These are phyloP conservation scores for Chymomyza caudatula DNA, from an alignment of 2,888 invertebrate genomes.

Conservation along the genomic window DNA sequence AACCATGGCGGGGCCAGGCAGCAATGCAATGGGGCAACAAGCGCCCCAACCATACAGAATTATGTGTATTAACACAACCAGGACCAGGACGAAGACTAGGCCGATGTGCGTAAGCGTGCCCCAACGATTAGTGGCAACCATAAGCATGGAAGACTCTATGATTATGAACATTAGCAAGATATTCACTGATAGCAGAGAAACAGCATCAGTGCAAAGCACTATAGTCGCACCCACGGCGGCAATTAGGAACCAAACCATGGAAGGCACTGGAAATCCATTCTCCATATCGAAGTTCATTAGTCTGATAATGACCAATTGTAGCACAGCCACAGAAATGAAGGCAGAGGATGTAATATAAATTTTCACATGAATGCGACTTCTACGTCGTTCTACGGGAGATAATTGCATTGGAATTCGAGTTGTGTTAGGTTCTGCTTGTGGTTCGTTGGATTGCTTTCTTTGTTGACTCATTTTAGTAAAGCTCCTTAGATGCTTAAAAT, in stretches of 20 bases:
- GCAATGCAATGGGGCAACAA: conserved; percentile 19
- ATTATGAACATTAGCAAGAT: conserved; percentile 27
- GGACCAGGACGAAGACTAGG: background rate
- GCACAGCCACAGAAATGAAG: background rate
- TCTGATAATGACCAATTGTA: conserved; percentile 10
- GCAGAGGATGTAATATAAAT: background rate
- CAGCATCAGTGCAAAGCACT: conserved; percentile 20
- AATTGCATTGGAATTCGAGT: background rate
- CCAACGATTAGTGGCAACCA: conserved; percentile 24
- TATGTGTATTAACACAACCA: background rate
- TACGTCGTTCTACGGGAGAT: background rate
- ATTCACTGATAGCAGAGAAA: conserved; percentile 33
- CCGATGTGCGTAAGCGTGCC: accelerated
- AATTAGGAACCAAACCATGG: conserved; percentile 30
- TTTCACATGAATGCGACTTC: background rate
- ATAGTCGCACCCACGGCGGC: conserved; percentile 14
- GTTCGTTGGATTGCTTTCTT: too few species aligned
- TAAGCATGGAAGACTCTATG: conserved; percentile 24
- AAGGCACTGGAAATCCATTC: conserved; percentile 8
- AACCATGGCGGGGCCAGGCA: conserved; percentile 24
- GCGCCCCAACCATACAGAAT: conserved; percentile 16
- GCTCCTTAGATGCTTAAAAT: too few species aligned
- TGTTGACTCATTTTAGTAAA: too few species aligned
- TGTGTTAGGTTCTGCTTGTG: background rate
- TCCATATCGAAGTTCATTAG: background rate